Evolutionary conservation across 92 coral and sea anemone genomes (phyloP).

Genomic region (Montipora capitata): DNA sequence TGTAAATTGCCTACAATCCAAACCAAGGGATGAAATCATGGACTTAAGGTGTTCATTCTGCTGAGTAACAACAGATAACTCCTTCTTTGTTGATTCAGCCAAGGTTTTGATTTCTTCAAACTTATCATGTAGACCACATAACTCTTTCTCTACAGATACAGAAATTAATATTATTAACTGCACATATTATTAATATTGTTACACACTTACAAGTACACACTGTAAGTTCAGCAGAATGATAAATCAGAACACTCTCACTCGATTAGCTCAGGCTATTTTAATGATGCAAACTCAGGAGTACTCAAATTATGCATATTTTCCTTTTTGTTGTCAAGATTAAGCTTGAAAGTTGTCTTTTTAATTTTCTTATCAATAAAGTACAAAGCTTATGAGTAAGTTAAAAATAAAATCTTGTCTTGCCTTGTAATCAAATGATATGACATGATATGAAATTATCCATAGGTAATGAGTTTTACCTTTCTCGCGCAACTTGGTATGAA

Average conservation of each 20-base stretch:
- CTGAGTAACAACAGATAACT: conserved; percentile 36
- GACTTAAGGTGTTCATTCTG: conserved; percentile 58
- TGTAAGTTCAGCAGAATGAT: conserved; percentile 2
- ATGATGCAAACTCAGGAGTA: conserved; percentile 7
- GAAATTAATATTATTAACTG: not conserved
- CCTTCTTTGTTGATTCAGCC: not conserved
- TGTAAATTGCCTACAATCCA: conserved; percentile 38
- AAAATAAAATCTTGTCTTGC: conserved; percentile 5
- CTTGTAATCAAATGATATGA: conserved; percentile 12
- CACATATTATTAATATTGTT: not conserved
- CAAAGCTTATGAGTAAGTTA: not conserved
- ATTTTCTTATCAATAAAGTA: too few relatives aligned
- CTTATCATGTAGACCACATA: not conserved
- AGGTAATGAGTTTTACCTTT: conserved; percentile 48
- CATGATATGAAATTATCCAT: conserved; percentile 28
- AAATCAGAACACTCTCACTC: not conserved
- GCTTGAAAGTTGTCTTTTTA: not conserved
- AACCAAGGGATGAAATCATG: conserved; percentile 52
- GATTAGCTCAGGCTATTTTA: conserved; percentile 11
- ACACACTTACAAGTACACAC: not conserved
- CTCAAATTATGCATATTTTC: conserved; percentile 5
- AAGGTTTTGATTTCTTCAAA: conserved; percentile 35
- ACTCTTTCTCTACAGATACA: conserved; percentile 7
- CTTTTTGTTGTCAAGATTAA: not conserved
- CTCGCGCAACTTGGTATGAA: conserved; percentile 29